A percentile compares a stretch with the other conserved stretches of the same genome.
Conservation (phyloP, 2,797 vertebrate species). For the Parambassis ranga region DNA sequence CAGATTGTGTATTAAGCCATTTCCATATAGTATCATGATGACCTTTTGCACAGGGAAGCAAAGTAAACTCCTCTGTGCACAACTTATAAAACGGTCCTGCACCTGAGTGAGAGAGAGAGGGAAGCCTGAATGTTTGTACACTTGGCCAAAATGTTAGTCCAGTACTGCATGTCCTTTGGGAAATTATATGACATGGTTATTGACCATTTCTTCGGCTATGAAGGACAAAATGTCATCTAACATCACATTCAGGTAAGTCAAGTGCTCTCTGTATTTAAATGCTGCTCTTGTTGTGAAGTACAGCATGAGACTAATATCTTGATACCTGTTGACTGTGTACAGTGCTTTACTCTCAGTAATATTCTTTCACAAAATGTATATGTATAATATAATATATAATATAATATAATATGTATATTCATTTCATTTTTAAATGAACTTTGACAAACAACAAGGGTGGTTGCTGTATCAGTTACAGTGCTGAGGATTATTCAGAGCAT, state of each 20-base stretch:
- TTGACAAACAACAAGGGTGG: too few relatives aligned
- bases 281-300: too few relatives aligned
- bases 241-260: constrained; percentile 17
- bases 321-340: too few relatives aligned
- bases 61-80: neutral
- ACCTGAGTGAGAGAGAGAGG: neutral
- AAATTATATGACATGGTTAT: constrained; percentile 46
- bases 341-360: too few relatives aligned
- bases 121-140: constrained; percentile 9
- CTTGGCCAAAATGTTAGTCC: constrained; percentile 36
- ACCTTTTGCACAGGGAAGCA: neutral
- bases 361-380: too few relatives aligned
- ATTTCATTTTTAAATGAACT: too few relatives aligned
- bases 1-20: neutral
- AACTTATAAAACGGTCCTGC: too few relatives aligned
- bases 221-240: constrained; percentile 47
- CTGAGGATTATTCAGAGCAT: neutral
- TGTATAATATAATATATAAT: too few relatives aligned
- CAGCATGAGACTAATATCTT: too few relatives aligned
- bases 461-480: too few relatives aligned
- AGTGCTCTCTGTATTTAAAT: neutral
- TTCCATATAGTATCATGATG: neutral
- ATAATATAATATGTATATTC: too few relatives aligned
- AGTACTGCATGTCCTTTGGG: constrained; percentile 29
- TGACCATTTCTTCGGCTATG: constrained; percentile 33